Percentiles rank a stretch among this genome's conserved stretches.
These are phyloP conservation scores for Tyrannus savana DNA, from an alignment of 2,113 vertebrate genomes.

Conservation along the genomic window DNA sequence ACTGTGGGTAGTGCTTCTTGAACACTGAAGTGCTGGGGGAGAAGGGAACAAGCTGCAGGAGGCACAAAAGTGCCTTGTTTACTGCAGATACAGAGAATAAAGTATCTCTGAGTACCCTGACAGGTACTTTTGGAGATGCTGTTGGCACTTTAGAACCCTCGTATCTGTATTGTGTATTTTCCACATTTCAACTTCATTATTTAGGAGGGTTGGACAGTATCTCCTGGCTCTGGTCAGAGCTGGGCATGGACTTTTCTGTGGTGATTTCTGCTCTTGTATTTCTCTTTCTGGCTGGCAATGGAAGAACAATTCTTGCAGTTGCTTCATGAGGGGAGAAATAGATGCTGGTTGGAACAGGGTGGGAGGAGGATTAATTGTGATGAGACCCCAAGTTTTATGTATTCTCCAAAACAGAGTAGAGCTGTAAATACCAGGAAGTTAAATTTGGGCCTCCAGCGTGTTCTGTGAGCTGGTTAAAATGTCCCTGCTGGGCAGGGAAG, in stretches of 20 bases:
- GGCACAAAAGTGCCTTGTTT: neutral
- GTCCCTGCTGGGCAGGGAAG: neutral
- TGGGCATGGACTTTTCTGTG: neutral
- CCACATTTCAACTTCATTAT: accelerated
- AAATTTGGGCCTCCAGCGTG: neutral
- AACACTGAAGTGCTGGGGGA: neutral
- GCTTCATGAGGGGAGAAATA: neutral
- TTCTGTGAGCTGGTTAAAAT: neutral
- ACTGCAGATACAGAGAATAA: neutral
- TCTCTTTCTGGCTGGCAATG: neutral
- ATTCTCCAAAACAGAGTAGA: neutral
- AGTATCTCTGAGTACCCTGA: neutral
- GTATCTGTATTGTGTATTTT: neutral
- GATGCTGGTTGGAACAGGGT: neutral
- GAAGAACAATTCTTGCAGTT: neutral
- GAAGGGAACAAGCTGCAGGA: neutral
- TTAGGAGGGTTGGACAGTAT: neutral
- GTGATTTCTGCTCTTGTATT: neutral
- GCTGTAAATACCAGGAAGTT: neutral
- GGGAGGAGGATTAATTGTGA: neutral
- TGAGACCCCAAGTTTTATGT: neutral
- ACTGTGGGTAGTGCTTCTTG: neutral
- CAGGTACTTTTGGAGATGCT: neutral
- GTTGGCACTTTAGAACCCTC: neutral
- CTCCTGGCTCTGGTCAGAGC: neutral